A percentile compares a stretch with the other conserved stretches of the same genome.
phyloP scores from a whole-genome alignment of 2,888 invertebrate genomes.

The Theretra japonica region DNA sequence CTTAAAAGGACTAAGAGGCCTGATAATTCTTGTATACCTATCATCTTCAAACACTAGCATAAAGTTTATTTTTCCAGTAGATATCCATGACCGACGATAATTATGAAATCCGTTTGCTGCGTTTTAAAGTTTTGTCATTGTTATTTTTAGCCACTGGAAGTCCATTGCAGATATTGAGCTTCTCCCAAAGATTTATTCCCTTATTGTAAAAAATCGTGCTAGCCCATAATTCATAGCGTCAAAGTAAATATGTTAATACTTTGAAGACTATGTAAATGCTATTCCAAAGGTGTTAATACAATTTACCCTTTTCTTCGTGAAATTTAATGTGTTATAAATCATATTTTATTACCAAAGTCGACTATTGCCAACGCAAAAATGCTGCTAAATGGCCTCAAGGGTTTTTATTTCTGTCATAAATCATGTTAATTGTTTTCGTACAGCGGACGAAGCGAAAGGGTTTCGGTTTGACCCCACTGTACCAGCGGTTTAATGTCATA shows the following conservation, averaged over 20 bases:
- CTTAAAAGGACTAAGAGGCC: no score
- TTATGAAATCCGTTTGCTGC: no score
- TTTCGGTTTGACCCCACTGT: slow-evolving; percentile 49
- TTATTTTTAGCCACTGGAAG: no score
- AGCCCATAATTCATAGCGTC: no score
- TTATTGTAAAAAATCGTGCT: no score
- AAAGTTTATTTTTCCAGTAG: no score
- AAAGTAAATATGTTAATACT: not conserved
- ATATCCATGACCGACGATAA: no score
- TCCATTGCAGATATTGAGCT: no score
- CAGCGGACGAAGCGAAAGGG: slow-evolving; percentile 58
- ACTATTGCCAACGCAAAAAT: slow-evolving; percentile 74
- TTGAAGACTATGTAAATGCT: slow-evolving; percentile 18
- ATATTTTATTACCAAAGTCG: slow-evolving; percentile 69
- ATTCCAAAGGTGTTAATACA: slow-evolving; percentile 33
- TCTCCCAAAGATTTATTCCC: no score
- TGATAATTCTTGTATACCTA: no score
- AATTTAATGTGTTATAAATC: slow-evolving; percentile 68
- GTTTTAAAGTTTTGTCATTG: no score
- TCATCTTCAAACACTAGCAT: no score
- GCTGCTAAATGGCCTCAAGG: slow-evolving; percentile 72
- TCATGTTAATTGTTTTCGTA: slow-evolving; percentile 79
- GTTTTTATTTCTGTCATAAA: slow-evolving; percentile 78
- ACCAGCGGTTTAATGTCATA: slow-evolving; percentile 51
- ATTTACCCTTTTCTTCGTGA: slow-evolving; percentile 49